phyloP scores from a whole-genome alignment of 2,888 invertebrate genomes.

The Elmis aenea region DNA sequence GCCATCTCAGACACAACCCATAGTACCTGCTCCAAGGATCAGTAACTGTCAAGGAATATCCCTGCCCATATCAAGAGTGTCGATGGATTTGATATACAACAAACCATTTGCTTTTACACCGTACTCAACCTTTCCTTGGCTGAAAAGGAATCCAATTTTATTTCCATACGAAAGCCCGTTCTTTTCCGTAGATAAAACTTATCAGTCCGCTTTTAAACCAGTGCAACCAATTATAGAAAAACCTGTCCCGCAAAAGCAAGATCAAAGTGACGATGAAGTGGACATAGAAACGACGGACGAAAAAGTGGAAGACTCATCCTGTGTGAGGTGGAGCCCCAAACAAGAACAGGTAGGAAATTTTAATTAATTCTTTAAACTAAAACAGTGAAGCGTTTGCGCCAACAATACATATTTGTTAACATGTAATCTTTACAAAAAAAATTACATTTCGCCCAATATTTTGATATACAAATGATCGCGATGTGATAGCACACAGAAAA shows the following conservation, averaged over 20 bases:
- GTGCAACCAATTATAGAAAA: constrained; percentile 46
- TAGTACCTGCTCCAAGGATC: constrained; percentile 48
- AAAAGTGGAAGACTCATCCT: constrained; percentile 47
- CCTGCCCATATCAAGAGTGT: constrained; percentile 60
- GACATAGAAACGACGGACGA: constrained; percentile 86
- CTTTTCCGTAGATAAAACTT: constrained; percentile 29
- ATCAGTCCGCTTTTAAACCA: constrained; percentile 58
- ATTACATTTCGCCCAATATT: no score
- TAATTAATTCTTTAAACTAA: not conserved
- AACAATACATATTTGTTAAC: no score
- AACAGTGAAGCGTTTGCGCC: no score
- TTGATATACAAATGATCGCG: no score
- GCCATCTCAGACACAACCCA: constrained; percentile 38
- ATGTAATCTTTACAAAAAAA: no score
- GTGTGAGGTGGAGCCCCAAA: constrained; percentile 48
- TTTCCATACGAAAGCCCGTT: constrained; percentile 51
- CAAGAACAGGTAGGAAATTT: constrained; percentile 49
- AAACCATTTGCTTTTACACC: constrained; percentile 60
- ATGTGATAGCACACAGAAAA: no score
- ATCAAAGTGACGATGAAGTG: constrained; percentile 74
- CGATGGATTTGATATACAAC: constrained; percentile 80
- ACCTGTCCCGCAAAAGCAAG: constrained; percentile 44
- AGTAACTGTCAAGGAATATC: constrained; percentile 52
- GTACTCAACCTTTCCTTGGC: constrained; percentile 64
- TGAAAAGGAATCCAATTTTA: constrained; percentile 53